These are phyloP conservation scores for Pterois miles DNA, from an alignment of 2,797 vertebrate genomes.

Conservation along the genomic window DNA sequence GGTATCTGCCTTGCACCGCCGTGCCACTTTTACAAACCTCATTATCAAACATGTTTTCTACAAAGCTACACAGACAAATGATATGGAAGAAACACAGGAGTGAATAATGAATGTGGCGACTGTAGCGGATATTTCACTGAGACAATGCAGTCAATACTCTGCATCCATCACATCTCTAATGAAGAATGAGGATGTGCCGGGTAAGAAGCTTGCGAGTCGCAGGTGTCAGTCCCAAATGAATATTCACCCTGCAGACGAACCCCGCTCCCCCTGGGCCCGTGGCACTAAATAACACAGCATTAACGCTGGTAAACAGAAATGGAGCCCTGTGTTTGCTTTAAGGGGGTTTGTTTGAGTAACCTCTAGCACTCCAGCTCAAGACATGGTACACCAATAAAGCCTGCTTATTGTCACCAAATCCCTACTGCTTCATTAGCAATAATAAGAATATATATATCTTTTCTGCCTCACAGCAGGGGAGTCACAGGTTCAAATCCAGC, in stretches of 20 bases:
- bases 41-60: slow-evolving; percentile 5
- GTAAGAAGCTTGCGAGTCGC: slow-evolving; percentile 68
- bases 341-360: slow-evolving; percentile 77
- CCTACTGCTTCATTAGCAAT: slow-evolving; percentile 67
- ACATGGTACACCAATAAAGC: slow-evolving; percentile 68
- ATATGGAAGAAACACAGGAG: not conserved
- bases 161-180: slow-evolving; percentile 37
- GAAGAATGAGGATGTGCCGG: slow-evolving; percentile 42
- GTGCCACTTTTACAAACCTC: not conserved
- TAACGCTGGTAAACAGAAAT: slow-evolving; percentile 68
- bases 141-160: slow-evolving; percentile 58
- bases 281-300: slow-evolving; percentile 76
- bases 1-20: not conserved
- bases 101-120: slow-evolving; percentile 7
- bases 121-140: slow-evolving; percentile 24
- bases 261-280: slow-evolving; percentile 73
- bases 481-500: too few relatives aligned
- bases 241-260: slow-evolving; percentile 84
- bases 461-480: too few relatives aligned
- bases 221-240: slow-evolving; percentile 89
- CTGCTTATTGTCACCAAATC: slow-evolving; percentile 76
- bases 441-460: slow-evolving; percentile 25
- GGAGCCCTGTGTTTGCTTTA: slow-evolving; percentile 52
- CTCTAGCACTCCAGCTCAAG: slow-evolving; percentile 59
- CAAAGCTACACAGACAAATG: slow-evolving; percentile 5